Percentiles rank a stretch among this genome's conserved stretches.
phyloP scores from a whole-genome alignment of 2,113 vertebrate genomes.

The Muscicapa adusta region DNA sequence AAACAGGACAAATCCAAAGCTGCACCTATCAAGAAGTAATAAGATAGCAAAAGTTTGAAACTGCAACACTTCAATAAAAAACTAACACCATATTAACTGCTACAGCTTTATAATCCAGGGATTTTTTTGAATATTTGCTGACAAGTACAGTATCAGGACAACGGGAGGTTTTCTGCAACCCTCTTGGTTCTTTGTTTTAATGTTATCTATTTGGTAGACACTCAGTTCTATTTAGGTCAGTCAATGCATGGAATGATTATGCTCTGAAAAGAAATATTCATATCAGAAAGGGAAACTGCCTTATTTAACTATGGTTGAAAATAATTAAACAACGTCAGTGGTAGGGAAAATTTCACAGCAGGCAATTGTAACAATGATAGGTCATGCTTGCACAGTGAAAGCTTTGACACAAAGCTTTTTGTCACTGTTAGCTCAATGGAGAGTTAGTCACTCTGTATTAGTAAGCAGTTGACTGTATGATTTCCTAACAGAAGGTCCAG shows the following conservation, averaged over 20 bases:
- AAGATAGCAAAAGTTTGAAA: not conserved
- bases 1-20: not conserved
- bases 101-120: not conserved
- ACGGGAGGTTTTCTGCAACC: not conserved
- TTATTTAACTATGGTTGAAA: not conserved
- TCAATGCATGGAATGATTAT: not conserved
- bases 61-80: not conserved
- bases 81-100: not conserved
- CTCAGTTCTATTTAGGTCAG: not conserved
- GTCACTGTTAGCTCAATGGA: slow-evolving; percentile 7
- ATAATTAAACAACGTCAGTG: not conserved
- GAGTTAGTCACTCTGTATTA: slow-evolving; percentile 41
- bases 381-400: slow-evolving; percentile 9
- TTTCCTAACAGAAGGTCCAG: slow-evolving; percentile 40
- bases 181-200: not conserved
- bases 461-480: not conserved
- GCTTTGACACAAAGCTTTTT: slow-evolving; percentile 22
- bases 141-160: not conserved
- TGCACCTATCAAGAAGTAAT: not conserved
- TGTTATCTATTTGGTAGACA: not conserved
- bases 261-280: not conserved
- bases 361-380: not conserved
- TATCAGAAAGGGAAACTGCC: not conserved
- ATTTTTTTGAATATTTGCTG: not conserved
- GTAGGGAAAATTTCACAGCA: not conserved